Evolutionary conservation across 2,888 invertebrate species (phyloP), one percentile per base, ranked within the genome.

Genomic region (Branchipolynoe longqiensis): DNA sequence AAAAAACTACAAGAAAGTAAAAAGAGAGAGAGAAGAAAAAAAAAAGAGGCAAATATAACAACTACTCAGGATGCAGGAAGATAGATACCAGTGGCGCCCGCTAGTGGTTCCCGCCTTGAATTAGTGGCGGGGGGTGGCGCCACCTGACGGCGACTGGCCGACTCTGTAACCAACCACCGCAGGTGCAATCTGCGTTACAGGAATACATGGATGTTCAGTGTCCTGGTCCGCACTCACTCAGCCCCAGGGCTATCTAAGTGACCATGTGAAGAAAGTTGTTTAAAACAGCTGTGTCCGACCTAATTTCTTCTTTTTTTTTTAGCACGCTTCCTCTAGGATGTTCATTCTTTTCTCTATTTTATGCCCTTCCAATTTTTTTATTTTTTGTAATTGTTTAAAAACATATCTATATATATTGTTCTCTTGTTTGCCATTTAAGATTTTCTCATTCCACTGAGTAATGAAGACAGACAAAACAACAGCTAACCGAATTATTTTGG

Each of bases 81-180:
- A 12, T 22, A 69, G 1, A 22, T 69, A 38, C 69, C 48, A 14
- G 38, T 38, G 69, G 12, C 14, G 69, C 36, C 25, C 69, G 69
- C 22, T 38, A 69, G 18, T 38, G 18, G 2, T 38, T 8, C 48
- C 48, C 18, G 48, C 48, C 18, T 69, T 69, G 69, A 69, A 38
- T 69, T 69, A 69, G 33, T 38, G 69, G 38, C 14, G 69, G 14
- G 14, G n/a, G n/a, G n/a, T n/a, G n/a, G n/a, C n/a, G n/a, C n/a
- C n/a, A n/a, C n/a, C n/a, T n/a, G n/a, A n/a, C n/a, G n/a, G n/a
- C n/a, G n/a, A n/a, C n/a, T n/a, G n/a, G n/a, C n/a, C n/a, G n/a
- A n/a, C n/a, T n/a, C n/a, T 62, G 62, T 62, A 69, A 69, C 69
- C 69, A 18, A 69, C 69, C 69, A n/a, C n/a, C n/a, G n/a, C n/a